Percentiles rank a stretch among this genome's conserved stretches.
Conservation (phyloP, 2,797 vertebrate genomes). For the Galago senegalensis region DNA sequence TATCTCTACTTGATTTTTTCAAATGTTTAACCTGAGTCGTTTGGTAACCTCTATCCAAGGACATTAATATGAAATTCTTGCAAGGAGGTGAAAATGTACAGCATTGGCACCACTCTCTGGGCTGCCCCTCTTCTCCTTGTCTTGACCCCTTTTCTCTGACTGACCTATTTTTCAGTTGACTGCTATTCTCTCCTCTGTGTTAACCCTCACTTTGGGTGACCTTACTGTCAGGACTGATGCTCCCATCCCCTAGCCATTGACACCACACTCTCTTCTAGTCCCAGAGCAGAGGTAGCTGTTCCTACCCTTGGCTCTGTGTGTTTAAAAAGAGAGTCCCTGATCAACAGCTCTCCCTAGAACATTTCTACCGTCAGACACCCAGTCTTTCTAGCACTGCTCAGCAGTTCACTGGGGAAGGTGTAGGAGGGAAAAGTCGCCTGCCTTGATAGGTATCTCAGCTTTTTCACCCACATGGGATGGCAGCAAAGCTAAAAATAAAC, state of each 20-base stretch:
- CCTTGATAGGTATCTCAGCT: not conserved
- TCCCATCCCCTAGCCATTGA: not conserved
- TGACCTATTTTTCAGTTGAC: not conserved
- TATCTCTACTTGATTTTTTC: not conserved
- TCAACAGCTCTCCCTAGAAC: not conserved
- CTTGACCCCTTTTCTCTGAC: not conserved
- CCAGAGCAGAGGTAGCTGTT: not conserved
- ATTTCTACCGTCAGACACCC: not conserved
- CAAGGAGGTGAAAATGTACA: not conserved
- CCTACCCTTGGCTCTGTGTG: not conserved
- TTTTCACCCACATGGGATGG: not conserved
- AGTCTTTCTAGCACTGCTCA: not conserved
- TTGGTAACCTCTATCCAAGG: not conserved
- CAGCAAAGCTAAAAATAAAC: conserved; percentile 52
- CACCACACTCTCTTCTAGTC: not conserved
- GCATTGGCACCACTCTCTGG: not conserved
- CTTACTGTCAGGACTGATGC: not conserved
- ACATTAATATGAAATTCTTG: not conserved
- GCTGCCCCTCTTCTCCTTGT: not conserved
- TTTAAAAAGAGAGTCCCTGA: not conserved
- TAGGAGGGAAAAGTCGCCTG: not conserved
- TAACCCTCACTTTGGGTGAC: not conserved
- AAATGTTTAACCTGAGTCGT: not conserved
- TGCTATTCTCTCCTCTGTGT: not conserved
- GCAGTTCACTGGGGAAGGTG: not conserved